These are phyloP conservation scores for Eptesicus fuscus DNA, from an alignment of 2,113 vertebrate genomes.

Conservation along the genomic window DNA sequence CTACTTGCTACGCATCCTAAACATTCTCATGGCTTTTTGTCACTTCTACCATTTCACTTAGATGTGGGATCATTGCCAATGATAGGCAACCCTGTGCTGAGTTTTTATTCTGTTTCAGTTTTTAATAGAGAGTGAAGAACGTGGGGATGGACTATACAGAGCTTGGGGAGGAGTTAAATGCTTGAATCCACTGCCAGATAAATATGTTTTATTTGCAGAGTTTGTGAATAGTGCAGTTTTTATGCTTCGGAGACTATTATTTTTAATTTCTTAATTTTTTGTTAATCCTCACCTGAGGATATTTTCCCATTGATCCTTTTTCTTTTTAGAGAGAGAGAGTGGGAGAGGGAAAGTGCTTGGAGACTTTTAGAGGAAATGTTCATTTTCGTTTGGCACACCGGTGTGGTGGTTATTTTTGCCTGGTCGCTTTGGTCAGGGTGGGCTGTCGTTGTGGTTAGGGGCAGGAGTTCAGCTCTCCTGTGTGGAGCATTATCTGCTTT, in stretches of 20 bases:
- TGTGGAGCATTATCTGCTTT: neutral
- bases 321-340: no score
- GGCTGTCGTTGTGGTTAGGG: neutral
- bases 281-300: no score
- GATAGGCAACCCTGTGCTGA: neutral
- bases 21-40: neutral
- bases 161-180: neutral
- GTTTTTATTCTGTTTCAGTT: constrained; percentile 17
- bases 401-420: neutral
- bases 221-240: neutral
- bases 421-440: neutral
- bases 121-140: neutral
- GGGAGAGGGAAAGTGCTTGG: neutral
- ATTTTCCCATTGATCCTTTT: no score
- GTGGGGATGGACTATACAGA: neutral
- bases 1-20: neutral
- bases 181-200: neutral
- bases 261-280: no score
- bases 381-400: neutral
- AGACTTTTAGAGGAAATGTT: neutral
- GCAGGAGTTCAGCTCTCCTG: neutral
- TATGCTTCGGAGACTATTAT: no score
- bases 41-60: neutral
- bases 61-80: neutral
- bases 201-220: neutral